These are phyloP conservation scores for Danio tinwini DNA, from an alignment of 2,797 vertebrate species.

Conservation along the genomic window DNA sequence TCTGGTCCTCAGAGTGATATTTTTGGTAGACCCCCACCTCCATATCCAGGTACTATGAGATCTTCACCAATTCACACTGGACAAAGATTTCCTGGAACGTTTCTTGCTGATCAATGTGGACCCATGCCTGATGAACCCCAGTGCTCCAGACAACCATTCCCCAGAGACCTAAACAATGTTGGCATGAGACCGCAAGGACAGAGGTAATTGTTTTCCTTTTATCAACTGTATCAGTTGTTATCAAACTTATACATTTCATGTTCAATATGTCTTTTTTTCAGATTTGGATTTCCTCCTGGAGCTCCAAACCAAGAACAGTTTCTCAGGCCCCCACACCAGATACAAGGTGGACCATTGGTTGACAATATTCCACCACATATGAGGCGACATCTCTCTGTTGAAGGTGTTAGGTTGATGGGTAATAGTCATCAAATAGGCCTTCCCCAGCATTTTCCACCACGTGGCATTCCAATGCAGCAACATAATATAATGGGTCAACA, in stretches of 20 bases:
- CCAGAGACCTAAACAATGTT: conserved; percentile 71
- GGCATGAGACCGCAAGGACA: conserved; percentile 80
- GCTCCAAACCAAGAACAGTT: conserved; percentile 84
- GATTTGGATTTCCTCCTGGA: conserved; percentile 82
- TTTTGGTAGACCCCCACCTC: conserved; percentile 91
- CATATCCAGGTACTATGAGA: conserved; percentile 87
- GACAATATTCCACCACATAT: conserved; percentile 80
- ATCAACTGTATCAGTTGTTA: not conserved
- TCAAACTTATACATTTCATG: conserved; percentile 3
- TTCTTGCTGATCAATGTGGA: conserved; percentile 76
- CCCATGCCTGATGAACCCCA: conserved; percentile 77
- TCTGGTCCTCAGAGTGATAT: conserved; percentile 70
- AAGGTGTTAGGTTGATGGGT: conserved; percentile 77
- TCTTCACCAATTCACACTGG: conserved; percentile 64
- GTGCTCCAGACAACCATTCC: conserved; percentile 76
- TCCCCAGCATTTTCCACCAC: conserved; percentile 83
- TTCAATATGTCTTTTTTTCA: conserved; percentile 55
- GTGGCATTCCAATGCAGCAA: conserved; percentile 84
- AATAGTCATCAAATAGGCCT: conserved; percentile 72
- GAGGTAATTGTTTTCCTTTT: conserved; percentile 75
- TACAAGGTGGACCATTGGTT: conserved; percentile 70
- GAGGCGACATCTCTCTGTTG: conserved; percentile 81
- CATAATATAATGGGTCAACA: conserved; percentile 94
- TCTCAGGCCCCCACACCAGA: conserved; percentile 77
- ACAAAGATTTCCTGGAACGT: conserved; percentile 75